phyloP scores from a whole-genome alignment of 2,797 vertebrate genomes.

The Sebastes iracundus region DNA sequence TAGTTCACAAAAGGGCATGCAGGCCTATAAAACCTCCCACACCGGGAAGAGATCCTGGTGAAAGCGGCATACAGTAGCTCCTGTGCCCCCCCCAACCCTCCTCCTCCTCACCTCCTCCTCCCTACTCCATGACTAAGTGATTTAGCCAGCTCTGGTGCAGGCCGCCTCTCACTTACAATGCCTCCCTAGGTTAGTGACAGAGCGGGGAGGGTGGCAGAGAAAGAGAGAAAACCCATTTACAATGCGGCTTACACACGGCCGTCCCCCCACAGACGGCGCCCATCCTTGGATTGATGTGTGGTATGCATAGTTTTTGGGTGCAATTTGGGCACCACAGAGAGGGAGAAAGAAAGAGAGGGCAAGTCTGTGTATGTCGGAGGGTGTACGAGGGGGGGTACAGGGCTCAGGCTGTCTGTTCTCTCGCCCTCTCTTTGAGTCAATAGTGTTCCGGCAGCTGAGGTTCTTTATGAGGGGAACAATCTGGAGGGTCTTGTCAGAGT shows the following conservation, averaged over 20 bases:
- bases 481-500: conserved; percentile 82
- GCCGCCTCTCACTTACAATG: conserved; percentile 74
- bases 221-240: conserved; percentile 63
- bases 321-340: conserved; percentile 63
- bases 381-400: conserved; percentile 20
- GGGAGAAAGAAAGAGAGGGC: conserved; percentile 63
- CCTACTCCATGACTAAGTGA: conserved; percentile 82
- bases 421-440: conserved; percentile 74
- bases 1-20: conserved; percentile 70
- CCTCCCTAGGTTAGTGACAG: conserved; percentile 65
- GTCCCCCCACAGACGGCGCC: conserved; percentile 59
- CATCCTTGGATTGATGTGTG: conserved; percentile 69
- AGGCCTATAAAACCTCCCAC: conserved; percentile 66
- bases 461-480: conserved; percentile 81
- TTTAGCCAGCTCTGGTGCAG: conserved; percentile 75
- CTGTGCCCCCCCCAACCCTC: conserved; percentile 14
- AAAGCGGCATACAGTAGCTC: conserved; percentile 73
- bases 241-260: conserved; percentile 65
- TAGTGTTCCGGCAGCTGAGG: conserved; percentile 82
- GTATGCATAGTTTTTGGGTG: conserved; percentile 72
- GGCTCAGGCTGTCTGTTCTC: conserved; percentile 71
- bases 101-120: conserved; percentile 30
- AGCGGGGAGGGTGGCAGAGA: conserved; percentile 60
- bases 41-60: conserved; percentile 53
- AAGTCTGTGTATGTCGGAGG: conserved; percentile 62